phyloP scores from a whole-genome alignment of 1,140 invertebrate genomes.

The Lordiphosa clarofinis region DNA sequence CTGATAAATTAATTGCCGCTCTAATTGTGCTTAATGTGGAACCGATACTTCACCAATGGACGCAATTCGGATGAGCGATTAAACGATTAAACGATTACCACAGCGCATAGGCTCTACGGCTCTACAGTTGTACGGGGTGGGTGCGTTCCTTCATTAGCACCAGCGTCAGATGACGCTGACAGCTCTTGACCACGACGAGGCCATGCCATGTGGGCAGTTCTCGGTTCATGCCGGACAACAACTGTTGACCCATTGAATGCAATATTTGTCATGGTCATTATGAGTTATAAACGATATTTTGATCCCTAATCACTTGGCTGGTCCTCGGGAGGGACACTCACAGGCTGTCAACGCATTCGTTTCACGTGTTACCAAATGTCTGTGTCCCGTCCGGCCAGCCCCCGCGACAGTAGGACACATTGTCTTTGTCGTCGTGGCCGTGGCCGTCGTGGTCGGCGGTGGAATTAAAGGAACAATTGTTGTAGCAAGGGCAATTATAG shows the following conservation, averaged over 20 bases:
- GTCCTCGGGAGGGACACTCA: slow-evolving; percentile 22
- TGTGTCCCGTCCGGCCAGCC: slow-evolving; percentile 33
- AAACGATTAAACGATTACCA: slow-evolving; percentile 15
- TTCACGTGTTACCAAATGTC: slow-evolving; percentile 72
- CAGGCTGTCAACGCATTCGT: slow-evolving; percentile 74
- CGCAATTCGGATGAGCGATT: slow-evolving; percentile 63
- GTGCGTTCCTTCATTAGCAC: background rate
- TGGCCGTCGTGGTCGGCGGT: slow-evolving; percentile 31
- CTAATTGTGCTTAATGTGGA: slow-evolving; percentile 70
- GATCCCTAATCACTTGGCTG: slow-evolving; percentile 69
- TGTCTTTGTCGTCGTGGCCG: slow-evolving; percentile 21
- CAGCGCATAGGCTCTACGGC: too few relatives aligned
- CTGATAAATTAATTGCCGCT: slow-evolving; percentile 69
- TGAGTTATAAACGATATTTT: slow-evolving; percentile 77
- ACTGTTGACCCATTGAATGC: slow-evolving; percentile 54
- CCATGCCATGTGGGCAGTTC: slow-evolving; percentile 28
- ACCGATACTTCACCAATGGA: slow-evolving; percentile 50
- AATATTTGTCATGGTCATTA: slow-evolving; percentile 75
- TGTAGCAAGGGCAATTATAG: slow-evolving; percentile 70
- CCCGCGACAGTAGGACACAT: slow-evolving; percentile 57
- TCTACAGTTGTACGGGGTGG: too few relatives aligned
- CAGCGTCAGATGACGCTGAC: slow-evolving; percentile 38
- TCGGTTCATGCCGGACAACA: slow-evolving; percentile 9
- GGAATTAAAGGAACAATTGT: slow-evolving; percentile 71
- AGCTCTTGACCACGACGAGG: slow-evolving; percentile 22